Percentiles rank a stretch among this genome's conserved stretches.
These are phyloP conservation scores for Temnothorax ravouxi DNA, from an alignment of 2,888 invertebrate genomes.

Conservation along the genomic window DNA sequence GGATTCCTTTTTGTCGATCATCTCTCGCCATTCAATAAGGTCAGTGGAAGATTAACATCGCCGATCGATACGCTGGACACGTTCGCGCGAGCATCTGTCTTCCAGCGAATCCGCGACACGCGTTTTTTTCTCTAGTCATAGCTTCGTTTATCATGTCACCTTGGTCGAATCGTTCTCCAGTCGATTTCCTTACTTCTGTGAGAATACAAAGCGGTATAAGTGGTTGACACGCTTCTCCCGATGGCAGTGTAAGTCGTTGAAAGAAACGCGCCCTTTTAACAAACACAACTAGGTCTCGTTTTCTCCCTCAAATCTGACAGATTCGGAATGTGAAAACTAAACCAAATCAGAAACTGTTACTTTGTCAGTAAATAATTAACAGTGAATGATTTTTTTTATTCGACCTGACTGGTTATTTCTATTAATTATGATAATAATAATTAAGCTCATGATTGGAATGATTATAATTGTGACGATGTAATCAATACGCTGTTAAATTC, in stretches of 20 bases:
- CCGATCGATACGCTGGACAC: constrained; percentile 25
- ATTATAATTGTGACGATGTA: no score
- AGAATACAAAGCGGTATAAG: neutral
- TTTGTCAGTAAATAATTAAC: no score
- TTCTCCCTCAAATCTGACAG: neutral
- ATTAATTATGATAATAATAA: no score
- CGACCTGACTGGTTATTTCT: no score
- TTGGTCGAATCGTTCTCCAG: neutral
- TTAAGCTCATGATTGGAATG: no score
- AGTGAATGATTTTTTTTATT: no score
- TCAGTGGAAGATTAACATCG: constrained; percentile 79
- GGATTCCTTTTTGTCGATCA: constrained; percentile 63
- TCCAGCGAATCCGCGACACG: neutral
- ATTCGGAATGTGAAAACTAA: neutral
- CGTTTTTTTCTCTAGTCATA: neutral
- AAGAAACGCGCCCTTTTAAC: neutral
- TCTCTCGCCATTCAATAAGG: constrained; percentile 77
- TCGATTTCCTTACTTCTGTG: constrained; percentile 13
- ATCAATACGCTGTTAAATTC: no score
- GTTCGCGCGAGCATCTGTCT: constrained; percentile 12
- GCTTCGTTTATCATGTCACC: neutral
- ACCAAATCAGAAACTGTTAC: no score
- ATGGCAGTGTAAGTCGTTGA: neutral
- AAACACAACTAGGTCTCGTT: neutral
- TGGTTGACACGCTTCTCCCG: neutral